Evolutionary conservation across 2,113 vertebrate species (phyloP).

Genomic region (Pachyramphus minor): DNA sequence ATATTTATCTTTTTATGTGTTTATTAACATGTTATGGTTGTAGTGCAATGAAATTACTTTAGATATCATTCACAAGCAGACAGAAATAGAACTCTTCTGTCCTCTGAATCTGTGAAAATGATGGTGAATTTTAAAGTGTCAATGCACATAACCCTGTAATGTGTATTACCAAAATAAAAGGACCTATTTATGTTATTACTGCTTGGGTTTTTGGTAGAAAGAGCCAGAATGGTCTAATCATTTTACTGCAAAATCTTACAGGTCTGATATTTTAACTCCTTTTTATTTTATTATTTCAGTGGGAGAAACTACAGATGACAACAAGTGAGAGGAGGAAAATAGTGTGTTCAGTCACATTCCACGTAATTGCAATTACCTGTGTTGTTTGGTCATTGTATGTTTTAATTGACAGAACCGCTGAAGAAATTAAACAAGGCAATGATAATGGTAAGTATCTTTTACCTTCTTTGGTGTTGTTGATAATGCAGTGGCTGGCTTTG

Average conservation of each 20-base stretch:
- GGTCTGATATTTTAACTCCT: not conserved
- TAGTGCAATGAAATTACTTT: not conserved
- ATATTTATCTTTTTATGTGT: not conserved
- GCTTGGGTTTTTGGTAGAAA: not conserved
- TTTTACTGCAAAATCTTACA: not conserved
- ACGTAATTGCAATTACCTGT: constrained; percentile 89
- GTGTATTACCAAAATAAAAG: not conserved
- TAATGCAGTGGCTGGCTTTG: not conserved
- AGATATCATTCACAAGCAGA: not conserved
- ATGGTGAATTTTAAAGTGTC: not conserved
- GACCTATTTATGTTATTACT: not conserved
- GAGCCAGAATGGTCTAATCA: not conserved
- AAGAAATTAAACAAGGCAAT: constrained; percentile 90
- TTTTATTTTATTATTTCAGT: constrained; percentile 72
- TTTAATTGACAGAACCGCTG: constrained; percentile 85
- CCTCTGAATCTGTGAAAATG: not conserved
- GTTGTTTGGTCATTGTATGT: constrained; percentile 93
- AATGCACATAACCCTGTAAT: not conserved
- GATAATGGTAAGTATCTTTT: constrained; percentile 81
- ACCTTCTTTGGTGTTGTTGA: not conserved
- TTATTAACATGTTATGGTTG: not conserved
- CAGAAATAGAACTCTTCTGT: not conserved
- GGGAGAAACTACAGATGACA: constrained; percentile 96
- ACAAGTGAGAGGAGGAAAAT: constrained; percentile 92
- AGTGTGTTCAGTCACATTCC: constrained; percentile 91